Base-by-base conservation (phyloP, 2,113 vertebrate genomes). In the Candoia aspera region DNA sequence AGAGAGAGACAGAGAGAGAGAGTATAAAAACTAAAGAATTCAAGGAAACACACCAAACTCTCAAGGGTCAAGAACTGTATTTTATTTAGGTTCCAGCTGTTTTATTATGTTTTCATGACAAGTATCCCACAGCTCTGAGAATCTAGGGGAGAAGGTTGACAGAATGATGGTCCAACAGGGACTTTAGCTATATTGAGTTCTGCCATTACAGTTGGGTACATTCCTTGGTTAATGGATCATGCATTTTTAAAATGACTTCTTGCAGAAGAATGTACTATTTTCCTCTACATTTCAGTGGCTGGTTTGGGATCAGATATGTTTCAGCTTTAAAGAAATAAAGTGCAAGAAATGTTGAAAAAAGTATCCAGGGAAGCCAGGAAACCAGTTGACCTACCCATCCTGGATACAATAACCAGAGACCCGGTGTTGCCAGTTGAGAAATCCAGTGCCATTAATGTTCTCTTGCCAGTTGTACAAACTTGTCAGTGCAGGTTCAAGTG, bases 121-220 rank as follows among this genome's bases (percentile, higher is more conserved):
- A 68, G 26, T 0, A 49, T 88, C 91, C 85, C 73, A 79, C 46
- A 90, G 21, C 10, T 88, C 12, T 84, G 6, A 37, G 60, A 90
- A 84, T 59, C 90, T 62, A 54, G 53, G 29, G 10, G 93, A 94
- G 92, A 86, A 90, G 86, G 94, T 88, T 84, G 90, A 94, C 26
- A 92, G 92, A 95, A 95, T 91, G 90, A 93, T 91, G 90, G 54
- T 91, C 53, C 90, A 92, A 53, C 88, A 10, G 73, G 90, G 84
- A 91, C 94, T 96, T 95, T 92, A 88, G 0, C 92, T 33, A 92
- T 91, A 68, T 13, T 93, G 93, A 93, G 93, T 93, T 93, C 91
- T 93, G 55, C 85, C 37, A 92, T 90, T 93, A 64, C 86, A 55
- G 49, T 91, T 93, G 9, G 17, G 92, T 95, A 84, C 87, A n/a